Evolutionary conservation across 2,888 invertebrate genomes (phyloP).

Genomic region (Acronicta leporina): DNA sequence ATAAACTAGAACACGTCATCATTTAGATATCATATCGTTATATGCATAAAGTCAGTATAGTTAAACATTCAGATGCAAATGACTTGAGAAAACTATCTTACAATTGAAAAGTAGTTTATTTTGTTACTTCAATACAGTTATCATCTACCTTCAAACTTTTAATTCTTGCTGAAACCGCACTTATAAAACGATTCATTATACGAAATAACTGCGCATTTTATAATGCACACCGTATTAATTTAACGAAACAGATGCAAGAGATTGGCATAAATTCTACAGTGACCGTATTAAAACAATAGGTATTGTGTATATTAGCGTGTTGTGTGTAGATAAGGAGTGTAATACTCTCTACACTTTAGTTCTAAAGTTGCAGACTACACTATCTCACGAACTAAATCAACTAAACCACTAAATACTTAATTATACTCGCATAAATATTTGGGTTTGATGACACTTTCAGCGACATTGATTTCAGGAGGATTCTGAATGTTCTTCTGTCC

Average conservation of each 20-base stretch:
- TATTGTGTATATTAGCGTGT: conserved; percentile 52
- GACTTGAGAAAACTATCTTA: neutral
- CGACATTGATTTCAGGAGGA: conserved; percentile 5
- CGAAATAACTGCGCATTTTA: conserved; percentile 40
- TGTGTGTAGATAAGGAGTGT: conserved; percentile 43
- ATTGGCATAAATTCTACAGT: conserved; percentile 46
- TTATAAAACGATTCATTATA: conserved; percentile 4
- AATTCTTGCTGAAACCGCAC: too few relatives aligned
- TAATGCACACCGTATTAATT: conserved; percentile 37
- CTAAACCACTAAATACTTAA: conserved; percentile 16
- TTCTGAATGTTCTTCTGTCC: too few relatives aligned
- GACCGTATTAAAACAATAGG: conserved; percentile 42
- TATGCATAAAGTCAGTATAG: neutral
- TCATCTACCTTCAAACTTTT: too few relatives aligned
- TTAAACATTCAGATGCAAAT: neutral
- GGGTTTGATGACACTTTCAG: conserved; percentile 18
- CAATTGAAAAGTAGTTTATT: too few relatives aligned
- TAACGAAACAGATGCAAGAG: conserved; percentile 44
- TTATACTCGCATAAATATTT: conserved; percentile 14
- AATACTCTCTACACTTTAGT: conserved; percentile 13
- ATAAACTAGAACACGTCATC: conserved; percentile 45
- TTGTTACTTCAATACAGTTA: too few relatives aligned
- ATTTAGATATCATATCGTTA: conserved; percentile 18
- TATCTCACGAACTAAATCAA: conserved; percentile 58
- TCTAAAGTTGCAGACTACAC: conserved; percentile 39